phyloP scores from a whole-genome alignment of 1,140 invertebrate genomes.

The Amphibalanus amphitrite region DNA sequence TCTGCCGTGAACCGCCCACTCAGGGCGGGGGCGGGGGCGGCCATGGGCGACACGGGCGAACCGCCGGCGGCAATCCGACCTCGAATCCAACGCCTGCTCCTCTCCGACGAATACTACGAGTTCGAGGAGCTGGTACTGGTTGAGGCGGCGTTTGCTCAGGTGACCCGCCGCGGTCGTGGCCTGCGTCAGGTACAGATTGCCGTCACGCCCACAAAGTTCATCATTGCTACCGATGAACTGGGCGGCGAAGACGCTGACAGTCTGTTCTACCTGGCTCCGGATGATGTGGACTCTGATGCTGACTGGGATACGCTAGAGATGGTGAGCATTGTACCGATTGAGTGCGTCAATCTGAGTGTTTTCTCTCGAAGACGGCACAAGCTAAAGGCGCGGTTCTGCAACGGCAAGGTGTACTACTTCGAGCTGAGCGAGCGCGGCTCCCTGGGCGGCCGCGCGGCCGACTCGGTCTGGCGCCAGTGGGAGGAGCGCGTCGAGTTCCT shows the following conservation, averaged over 20 bases:
- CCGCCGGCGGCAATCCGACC: background rate
- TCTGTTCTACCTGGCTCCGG: constrained; percentile 22
- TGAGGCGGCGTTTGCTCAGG: constrained; percentile 42
- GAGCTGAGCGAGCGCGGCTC: constrained; percentile 27
- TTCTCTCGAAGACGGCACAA: constrained; percentile 34
- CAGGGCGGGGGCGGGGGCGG: too few species aligned
- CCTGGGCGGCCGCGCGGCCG: background rate
- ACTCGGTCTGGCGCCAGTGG: constrained; percentile 35
- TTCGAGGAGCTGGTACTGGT: constrained; percentile 37
- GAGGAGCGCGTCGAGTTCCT: constrained; percentile 30
- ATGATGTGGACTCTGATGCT: constrained; percentile 26
- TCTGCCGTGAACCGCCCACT: too few species aligned
- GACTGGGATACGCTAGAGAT: constrained; percentile 38
- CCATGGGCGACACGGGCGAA: background rate
- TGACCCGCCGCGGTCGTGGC: constrained; percentile 35
- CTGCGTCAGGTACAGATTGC: constrained; percentile 37
- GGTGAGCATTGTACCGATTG: constrained; percentile 36
- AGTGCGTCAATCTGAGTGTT: constrained; percentile 35
- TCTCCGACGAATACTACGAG: constrained; percentile 35
- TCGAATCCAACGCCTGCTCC: constrained; percentile 35
- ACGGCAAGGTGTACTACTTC: constrained; percentile 29
- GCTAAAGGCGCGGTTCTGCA: constrained; percentile 36
- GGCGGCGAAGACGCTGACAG: constrained; percentile 19
- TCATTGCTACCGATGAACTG: constrained; percentile 35
- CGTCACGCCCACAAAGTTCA: constrained; percentile 35